phyloP scores from a whole-genome alignment of 2,113 vertebrate species.

The Scartelaos histophorus region DNA sequence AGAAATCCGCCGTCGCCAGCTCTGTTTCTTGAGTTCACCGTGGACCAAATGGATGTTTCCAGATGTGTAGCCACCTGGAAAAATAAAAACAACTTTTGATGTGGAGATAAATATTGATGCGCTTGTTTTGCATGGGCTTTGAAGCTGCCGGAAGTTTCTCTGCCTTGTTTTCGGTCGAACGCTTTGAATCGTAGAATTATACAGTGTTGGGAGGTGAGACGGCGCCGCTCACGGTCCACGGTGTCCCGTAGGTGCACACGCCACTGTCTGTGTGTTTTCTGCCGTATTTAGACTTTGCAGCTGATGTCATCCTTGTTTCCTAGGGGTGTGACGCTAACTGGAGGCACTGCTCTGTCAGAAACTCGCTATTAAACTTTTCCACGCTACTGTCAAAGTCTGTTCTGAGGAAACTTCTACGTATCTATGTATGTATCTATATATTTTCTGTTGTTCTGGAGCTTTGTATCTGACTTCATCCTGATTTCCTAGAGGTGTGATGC shows the following conservation, averaged over 20 bases:
- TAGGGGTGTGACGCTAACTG: no score
- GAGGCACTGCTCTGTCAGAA: no score
- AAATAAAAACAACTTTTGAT: not conserved
- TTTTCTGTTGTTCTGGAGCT: no score
- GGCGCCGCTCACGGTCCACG: not conserved
- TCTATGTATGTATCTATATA: no score
- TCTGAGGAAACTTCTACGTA: no score
- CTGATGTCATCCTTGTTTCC: no score
- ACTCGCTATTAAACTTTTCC: no score
- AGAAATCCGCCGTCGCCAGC: not conserved
- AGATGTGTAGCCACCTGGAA: not conserved
- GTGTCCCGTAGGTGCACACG: not conserved
- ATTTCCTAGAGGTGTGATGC: no score
- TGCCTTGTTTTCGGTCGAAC: not conserved
- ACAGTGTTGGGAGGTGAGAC: not conserved
- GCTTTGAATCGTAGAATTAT: not conserved
- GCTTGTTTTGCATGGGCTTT: conserved; percentile 1
- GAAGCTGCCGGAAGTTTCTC: not conserved
- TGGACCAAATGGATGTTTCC: not conserved
- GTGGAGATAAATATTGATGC: not conserved
- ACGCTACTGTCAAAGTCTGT: no score
- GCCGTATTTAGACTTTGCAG: no score
- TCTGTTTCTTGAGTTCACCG: not conserved
- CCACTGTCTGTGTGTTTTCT: not conserved
- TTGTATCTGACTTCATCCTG: no score